phyloP scores from a whole-genome alignment of 2,888 invertebrate species.

The Archips crataeganus region DNA sequence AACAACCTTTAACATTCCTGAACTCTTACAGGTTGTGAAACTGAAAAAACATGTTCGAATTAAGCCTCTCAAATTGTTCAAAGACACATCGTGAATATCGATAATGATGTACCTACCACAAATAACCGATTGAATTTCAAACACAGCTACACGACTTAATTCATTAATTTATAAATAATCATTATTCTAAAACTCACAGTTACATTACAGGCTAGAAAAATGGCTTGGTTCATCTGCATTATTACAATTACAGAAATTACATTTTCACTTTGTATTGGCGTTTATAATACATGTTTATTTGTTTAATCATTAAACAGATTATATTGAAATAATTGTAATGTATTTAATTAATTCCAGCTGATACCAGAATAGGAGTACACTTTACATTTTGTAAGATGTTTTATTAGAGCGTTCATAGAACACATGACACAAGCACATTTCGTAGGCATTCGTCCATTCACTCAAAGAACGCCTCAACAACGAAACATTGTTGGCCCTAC shows the following conservation, averaged over 20 bases:
- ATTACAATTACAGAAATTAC: not conserved
- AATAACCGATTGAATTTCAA: constrained; percentile 9
- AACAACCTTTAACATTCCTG: not conserved
- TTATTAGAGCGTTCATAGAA: constrained; percentile 10
- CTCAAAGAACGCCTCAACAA: not conserved
- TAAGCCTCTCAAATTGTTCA: not conserved
- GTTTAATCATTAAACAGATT: constrained; percentile 10
- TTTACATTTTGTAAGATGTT: not conserved
- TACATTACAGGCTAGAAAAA: constrained; percentile 31
- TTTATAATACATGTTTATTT: not conserved
- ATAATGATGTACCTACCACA: not conserved
- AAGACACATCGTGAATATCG: not conserved
- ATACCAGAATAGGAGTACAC: not conserved
- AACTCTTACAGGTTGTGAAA: not conserved
- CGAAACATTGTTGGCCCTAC: constrained; percentile 10
- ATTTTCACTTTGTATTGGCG: not conserved
- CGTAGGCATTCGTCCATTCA: constrained; percentile 15
- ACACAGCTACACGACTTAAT: constrained; percentile 8
- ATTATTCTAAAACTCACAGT: constrained; percentile 21
- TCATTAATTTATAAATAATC: constrained; percentile 30
- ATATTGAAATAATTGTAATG: not conserved
- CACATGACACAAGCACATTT: constrained; percentile 15
- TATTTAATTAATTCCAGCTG: not conserved
- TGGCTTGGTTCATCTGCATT: constrained; percentile 25
- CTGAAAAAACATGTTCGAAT: not conserved